phyloP scores from a whole-genome alignment of 1,140 invertebrate genomes.

The Trinorchestia longiramus region DNA sequence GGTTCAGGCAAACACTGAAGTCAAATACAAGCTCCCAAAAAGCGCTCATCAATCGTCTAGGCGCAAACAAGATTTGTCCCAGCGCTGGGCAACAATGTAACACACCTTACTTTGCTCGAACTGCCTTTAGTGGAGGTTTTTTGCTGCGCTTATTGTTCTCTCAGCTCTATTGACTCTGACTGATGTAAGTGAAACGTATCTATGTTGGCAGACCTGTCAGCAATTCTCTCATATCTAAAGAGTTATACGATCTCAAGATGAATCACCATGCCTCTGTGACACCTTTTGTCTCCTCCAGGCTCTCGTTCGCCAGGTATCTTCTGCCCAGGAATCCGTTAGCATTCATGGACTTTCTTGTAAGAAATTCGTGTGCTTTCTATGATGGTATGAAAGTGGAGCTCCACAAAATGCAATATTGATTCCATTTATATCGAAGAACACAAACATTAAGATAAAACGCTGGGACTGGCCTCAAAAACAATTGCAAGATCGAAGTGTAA shows the following conservation, averaged over 20 bases:
- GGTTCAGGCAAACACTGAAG: slow-evolving; percentile 1
- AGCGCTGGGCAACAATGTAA: neutral
- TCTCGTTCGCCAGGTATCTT: neutral
- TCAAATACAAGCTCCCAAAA: slow-evolving; percentile 32
- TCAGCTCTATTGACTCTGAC: neutral
- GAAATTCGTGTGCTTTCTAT: neutral
- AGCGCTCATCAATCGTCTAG: slow-evolving; percentile 36
- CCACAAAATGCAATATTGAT: too few relatives aligned
- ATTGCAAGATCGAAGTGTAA: neutral
- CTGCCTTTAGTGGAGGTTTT: neutral
- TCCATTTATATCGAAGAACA: too few relatives aligned
- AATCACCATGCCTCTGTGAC: neutral
- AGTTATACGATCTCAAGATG: slow-evolving; percentile 4
- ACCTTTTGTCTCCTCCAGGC: neutral
- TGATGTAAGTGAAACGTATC: slow-evolving; percentile 36
- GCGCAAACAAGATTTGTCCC: slow-evolving; percentile 25
- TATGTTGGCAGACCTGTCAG: neutral
- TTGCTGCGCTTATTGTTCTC: neutral
- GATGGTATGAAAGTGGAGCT: neutral
- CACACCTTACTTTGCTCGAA: slow-evolving; percentile 26
- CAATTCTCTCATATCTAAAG: slow-evolving; percentile 39
- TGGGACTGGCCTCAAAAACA: neutral
- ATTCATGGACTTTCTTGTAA: neutral
- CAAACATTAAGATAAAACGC: too few relatives aligned
- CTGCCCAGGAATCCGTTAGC: neutral